Percentiles rank a stretch among this genome's conserved stretches.
These are phyloP conservation scores for Otolemur garnettii DNA, from an alignment of 2,113 vertebrate genomes.

Conservation along the genomic window DNA sequence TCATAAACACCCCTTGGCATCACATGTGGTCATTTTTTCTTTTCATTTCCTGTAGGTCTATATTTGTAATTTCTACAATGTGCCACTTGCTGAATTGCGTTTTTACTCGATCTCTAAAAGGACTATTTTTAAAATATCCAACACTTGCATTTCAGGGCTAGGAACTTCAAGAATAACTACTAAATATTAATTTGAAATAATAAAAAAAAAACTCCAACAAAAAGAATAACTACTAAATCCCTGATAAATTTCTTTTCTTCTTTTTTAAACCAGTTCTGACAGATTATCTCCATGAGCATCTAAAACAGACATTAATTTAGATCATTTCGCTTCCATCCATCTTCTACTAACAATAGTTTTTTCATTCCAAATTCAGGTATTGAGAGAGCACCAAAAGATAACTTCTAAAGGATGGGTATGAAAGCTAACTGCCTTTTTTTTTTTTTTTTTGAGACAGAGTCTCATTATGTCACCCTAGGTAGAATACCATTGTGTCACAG, in stretches of 20 bases:
- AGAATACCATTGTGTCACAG: too few relatives aligned
- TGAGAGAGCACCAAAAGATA: neutral
- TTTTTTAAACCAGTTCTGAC: conserved; percentile 4
- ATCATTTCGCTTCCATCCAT: neutral
- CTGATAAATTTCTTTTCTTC: neutral
- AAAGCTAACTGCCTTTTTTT: neutral
- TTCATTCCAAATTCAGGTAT: conserved; percentile 32
- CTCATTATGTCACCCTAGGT: too few relatives aligned
- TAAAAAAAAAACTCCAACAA: too few relatives aligned
- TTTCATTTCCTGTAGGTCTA: neutral
- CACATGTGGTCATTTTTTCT: neutral
- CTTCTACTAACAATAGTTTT: neutral
- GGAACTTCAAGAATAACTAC: neutral
- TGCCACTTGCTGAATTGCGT: neutral
- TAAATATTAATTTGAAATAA: neutral
- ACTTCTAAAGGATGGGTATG: neutral
- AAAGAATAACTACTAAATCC: neutral
- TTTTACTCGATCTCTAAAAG: conserved; percentile 54
- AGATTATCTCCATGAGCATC: neutral
- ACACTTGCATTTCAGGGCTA: conserved; percentile 25
- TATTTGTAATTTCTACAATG: neutral
- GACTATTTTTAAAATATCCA: neutral
- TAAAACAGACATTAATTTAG: conserved; percentile 1
- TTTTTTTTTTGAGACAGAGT: too few relatives aligned
- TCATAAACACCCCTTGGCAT: neutral